A percentile compares a stretch with the other conserved stretches of the same genome.
phyloP scores from a whole-genome alignment of 2,797 vertebrate genomes.

The Sebastes trivittatus region DNA sequence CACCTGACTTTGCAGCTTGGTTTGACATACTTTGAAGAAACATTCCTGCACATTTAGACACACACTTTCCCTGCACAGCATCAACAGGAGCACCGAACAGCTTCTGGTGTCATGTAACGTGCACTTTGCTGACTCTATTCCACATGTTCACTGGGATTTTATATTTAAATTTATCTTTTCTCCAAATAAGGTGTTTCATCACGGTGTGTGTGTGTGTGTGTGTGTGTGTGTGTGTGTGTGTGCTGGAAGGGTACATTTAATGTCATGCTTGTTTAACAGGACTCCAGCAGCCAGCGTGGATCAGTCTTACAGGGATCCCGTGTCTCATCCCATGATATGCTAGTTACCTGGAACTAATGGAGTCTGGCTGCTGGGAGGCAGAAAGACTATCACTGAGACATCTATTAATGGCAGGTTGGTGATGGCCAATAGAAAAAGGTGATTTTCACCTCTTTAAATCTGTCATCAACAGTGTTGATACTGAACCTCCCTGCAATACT shows the following conservation, averaged over 20 bases:
- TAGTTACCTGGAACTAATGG: conserved; percentile 37
- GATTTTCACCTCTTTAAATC: not conserved
- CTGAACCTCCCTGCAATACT: not conserved
- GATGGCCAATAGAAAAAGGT: not conserved
- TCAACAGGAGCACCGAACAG: not conserved
- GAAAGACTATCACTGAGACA: not conserved
- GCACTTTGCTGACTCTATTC: not conserved
- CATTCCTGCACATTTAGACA: not conserved
- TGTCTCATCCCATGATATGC: conserved; percentile 20
- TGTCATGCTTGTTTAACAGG: not conserved
- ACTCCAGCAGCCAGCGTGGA: not conserved
- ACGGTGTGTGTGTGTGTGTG: not conserved
- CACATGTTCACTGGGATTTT: not conserved
- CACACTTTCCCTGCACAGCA: not conserved
- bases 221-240: not conserved
- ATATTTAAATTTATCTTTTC: not conserved
- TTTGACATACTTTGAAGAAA: not conserved
- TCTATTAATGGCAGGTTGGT: not conserved
- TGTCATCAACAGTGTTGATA: not conserved
- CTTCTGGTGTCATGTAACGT: not conserved
- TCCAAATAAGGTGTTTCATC: not conserved
- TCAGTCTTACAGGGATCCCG: not conserved
- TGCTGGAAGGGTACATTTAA: not conserved
- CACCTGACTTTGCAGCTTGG: not conserved
- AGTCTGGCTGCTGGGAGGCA: not conserved